Conservation (phyloP, 2,113 vertebrate species). For the Diphyllodes magnificus region DNA sequence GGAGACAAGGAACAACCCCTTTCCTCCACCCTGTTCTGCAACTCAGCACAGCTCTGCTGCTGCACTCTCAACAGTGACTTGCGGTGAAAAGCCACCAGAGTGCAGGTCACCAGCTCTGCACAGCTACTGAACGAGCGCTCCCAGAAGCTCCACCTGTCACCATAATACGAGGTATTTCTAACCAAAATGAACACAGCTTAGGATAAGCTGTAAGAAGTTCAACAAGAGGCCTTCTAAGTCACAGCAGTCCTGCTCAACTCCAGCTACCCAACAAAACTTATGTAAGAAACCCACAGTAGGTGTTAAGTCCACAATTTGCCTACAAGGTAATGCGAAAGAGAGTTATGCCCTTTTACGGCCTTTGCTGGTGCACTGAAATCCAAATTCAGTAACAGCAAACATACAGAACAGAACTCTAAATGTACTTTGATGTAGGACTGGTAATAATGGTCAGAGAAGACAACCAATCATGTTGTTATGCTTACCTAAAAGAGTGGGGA, state of each 20-base stretch:
- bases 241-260: background rate
- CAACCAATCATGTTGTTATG: background rate
- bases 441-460: background rate
- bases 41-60: background rate
- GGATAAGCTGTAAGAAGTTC: background rate
- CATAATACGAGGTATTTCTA: background rate
- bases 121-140: fast-evolving
- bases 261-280: background rate
- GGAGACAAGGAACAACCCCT: background rate
- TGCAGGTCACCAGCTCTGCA: background rate
- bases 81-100: background rate
- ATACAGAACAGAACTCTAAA: background rate
- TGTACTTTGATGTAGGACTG: background rate
- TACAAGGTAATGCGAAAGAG: background rate
- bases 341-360: background rate
- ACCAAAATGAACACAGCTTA: background rate
- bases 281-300: background rate
- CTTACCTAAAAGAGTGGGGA: background rate
- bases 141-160: background rate
- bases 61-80: background rate
- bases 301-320: background rate
- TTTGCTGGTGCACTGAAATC: background rate
- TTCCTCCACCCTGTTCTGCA: background rate
- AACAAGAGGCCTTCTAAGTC: background rate
- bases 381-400: background rate